Evolutionary conservation across 2,113 vertebrate genomes (phyloP).

Genomic region (Eurypyga helias): DNA sequence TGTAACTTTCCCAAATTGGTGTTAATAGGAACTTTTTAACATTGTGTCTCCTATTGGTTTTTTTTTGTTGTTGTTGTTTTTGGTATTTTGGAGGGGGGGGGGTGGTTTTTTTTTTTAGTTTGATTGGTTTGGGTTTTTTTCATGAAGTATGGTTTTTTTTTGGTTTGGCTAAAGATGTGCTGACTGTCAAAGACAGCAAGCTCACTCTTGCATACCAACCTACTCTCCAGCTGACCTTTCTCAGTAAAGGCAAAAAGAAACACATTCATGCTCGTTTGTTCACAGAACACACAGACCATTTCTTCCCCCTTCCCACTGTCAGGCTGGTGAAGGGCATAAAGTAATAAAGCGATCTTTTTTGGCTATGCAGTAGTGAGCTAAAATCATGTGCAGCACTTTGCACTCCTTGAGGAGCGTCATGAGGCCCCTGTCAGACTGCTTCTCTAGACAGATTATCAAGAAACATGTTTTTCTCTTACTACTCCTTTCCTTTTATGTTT

Average conservation of each 20-base stretch:
- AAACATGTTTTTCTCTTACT: neutral
- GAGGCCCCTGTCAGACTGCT: neutral
- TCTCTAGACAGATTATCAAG: neutral
- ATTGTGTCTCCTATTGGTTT: neutral
- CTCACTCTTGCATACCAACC: neutral
- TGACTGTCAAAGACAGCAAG: neutral
- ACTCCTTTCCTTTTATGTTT: neutral
- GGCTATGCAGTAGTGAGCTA: neutral
- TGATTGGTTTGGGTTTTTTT: neutral
- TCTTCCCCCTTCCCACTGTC: neutral
- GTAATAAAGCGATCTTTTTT: neutral
- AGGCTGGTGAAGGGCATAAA: neutral
- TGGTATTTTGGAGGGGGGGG: too few species aligned
- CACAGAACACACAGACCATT: neutral
- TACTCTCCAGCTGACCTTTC: neutral
- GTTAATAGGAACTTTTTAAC: neutral
- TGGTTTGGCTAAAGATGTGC: neutral
- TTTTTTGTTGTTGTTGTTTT: neutral
- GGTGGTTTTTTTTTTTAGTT: neutral
- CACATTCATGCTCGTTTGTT: neutral
- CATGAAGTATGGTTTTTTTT: neutral
- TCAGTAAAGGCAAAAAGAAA: neutral
- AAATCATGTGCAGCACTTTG: neutral
- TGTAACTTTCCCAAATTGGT: neutral
- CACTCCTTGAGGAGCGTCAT: neutral